Evolutionary conservation across 2,113 vertebrate species (phyloP).

Genomic region (Megaptera novaeangliae): DNA sequence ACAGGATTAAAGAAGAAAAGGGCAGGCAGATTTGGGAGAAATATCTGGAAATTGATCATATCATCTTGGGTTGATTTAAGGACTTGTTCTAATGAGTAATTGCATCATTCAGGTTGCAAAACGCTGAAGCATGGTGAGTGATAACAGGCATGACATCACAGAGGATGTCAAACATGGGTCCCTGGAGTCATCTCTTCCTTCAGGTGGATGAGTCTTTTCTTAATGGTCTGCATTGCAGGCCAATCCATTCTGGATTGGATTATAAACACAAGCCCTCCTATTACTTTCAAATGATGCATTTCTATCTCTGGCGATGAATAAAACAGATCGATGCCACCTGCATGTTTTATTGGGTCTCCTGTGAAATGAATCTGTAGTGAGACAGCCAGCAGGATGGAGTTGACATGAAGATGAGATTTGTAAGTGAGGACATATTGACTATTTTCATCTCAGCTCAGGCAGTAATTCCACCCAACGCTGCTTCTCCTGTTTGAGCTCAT

Average conservation of each 20-base stretch:
- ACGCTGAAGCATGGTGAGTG: neutral
- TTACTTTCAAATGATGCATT: conserved; percentile 84
- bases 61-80: neutral
- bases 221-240: conserved; percentile 33
- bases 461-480: conserved; percentile 82
- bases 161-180: neutral
- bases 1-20: neutral
- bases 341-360: conserved; percentile 82
- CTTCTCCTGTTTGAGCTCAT: conserved; percentile 83
- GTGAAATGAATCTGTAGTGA: conserved; percentile 83
- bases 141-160: neutral
- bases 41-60: neutral
- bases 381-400: conserved; percentile 82
- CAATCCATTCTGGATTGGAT: conserved; percentile 43
- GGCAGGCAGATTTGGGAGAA: neutral
- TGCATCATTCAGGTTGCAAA: neutral
- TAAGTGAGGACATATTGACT: conserved; percentile 87
- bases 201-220: neutral
- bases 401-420: conserved; percentile 87
- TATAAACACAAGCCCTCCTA: conserved; percentile 74
- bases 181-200: neutral
- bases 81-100: neutral
- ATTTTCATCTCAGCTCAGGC: conserved; percentile 83
- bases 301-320: conserved; percentile 82
- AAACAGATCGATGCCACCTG: conserved; percentile 83